Base-by-base conservation (phyloP, 2,113 vertebrate genomes). In the Arothron firmamentum region DNA sequence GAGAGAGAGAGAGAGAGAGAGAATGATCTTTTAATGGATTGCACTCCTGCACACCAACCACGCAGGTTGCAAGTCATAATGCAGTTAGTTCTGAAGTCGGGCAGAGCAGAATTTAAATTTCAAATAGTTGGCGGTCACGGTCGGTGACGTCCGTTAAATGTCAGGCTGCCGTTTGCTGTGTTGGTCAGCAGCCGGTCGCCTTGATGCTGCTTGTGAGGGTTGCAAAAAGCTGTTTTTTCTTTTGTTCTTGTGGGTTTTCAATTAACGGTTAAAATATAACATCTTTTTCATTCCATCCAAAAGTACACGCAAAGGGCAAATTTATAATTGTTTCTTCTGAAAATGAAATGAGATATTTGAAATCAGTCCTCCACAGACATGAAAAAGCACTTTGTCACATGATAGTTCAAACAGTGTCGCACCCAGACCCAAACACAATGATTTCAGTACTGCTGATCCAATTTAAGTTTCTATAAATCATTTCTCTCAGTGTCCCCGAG, bases 381-480 rank as follows among this genome's bases (percentile, higher is more conserved):
- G 46, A 17, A 25, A 62, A 42, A 34, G 23, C 21, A 46, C 55
- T 15, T 28, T n/a, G 23, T 10, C n/a, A 21, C 43, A 7, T 47
- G 16, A 5, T 45, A 23, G 54, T 55, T 65, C 19, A 23, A 19
- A 59, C 18, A 17, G 1, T 38, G 34, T 16, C 14, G n/a, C 45
- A 25, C 56, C 68, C 64, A 62, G 52, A 21, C 42, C 48, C 51
- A 53, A 57, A 62, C 31, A 45, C 53, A 54, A 56, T 67, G 60
- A 67, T 52, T 12, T 56, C 48, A 52, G 15, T 45, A 21, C 9
- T 21, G 23, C 3, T 16, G 43, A 56, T 55, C 62, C 52, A 52
- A 49, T 67, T 4, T 52, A 57, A 5, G 18, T 78, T 78, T 80
- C 60, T 23, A 72, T 67, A 71, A 83, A 72, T 77, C n/a, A 28